These are phyloP conservation scores for Thera obeliscata DNA, from an alignment of 2,888 invertebrate species.

Conservation along the genomic window DNA sequence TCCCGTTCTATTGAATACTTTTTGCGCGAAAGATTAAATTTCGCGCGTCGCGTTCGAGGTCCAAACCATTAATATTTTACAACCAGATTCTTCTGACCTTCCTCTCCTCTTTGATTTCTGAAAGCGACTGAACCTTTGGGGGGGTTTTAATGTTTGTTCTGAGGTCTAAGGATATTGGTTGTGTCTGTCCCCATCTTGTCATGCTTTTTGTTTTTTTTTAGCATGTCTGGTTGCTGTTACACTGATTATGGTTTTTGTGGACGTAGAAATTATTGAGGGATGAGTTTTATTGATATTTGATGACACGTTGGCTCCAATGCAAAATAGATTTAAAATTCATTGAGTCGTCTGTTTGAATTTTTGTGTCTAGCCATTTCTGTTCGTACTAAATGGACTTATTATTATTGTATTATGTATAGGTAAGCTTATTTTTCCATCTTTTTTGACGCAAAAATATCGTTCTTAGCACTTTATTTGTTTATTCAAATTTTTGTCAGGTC, in stretches of 20 bases:
- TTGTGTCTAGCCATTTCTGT: slow-evolving; percentile 9
- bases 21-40: slow-evolving; percentile 82
- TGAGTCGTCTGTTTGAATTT: slow-evolving; percentile 5
- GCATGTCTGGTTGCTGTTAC: slow-evolving; percentile 76
- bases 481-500: too few species aligned
- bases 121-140: slow-evolving; percentile 9
- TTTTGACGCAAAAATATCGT: too few species aligned
- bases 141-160: slow-evolving; percentile 30
- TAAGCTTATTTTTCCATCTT: too few species aligned
- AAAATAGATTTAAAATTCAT: slow-evolving; percentile 19
- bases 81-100: slow-evolving; percentile 59
- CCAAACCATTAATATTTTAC: slow-evolving; percentile 76
- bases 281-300: slow-evolving; percentile 67
- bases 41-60: slow-evolving; percentile 72
- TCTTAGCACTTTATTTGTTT: too few species aligned
- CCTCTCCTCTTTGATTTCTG: slow-evolving; percentile 25
- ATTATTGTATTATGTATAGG: too few species aligned
- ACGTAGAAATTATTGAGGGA: slow-evolving; percentile 56
- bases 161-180: slow-evolving; percentile 52
- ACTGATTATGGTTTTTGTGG: slow-evolving; percentile 79
- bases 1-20: slow-evolving; percentile 78
- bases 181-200: slow-evolving; percentile 65
- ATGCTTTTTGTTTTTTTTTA: slow-evolving; percentile 65
- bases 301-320: slow-evolving; percentile 45
- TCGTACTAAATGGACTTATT: neutral